A percentile compares a stretch with the other conserved stretches of the same genome.
These are phyloP conservation scores for Coranthus polyacanthus DNA, from an alignment of 2,797 vertebrate genomes.

Conservation along the genomic window DNA sequence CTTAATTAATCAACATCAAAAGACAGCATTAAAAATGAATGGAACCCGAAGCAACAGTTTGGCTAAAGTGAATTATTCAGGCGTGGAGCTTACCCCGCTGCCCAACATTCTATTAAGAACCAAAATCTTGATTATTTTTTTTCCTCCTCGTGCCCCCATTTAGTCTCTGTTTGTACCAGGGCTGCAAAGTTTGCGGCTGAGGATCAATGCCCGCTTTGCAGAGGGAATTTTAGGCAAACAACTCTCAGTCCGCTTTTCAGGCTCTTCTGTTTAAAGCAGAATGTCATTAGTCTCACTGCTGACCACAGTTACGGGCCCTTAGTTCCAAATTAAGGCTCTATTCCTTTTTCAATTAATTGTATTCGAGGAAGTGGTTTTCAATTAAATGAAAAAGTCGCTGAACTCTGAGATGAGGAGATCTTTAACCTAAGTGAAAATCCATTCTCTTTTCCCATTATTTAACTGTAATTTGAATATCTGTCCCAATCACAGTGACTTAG, in stretches of 20 bases:
- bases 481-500: constrained; percentile 51
- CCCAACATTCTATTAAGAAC: constrained; percentile 78
- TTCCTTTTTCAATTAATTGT: constrained; percentile 81
- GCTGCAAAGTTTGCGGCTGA: constrained; percentile 67
- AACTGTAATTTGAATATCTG: constrained; percentile 71
- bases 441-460: constrained; percentile 72
- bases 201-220: constrained; percentile 69
- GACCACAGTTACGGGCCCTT: constrained; percentile 81
- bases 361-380: constrained; percentile 78
- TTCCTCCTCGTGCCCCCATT: constrained; percentile 65
- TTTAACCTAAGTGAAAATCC: constrained; percentile 75
- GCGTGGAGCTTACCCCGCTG: constrained; percentile 77
- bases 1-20: constrained; percentile 90
- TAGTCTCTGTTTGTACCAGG: constrained; percentile 70
- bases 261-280: constrained; percentile 65
- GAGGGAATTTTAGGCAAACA: constrained; percentile 74
- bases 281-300: constrained; percentile 79
- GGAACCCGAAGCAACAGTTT: constrained; percentile 85
- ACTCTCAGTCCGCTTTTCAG: constrained; percentile 59
- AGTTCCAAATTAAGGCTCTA: constrained; percentile 80
- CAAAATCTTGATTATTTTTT: constrained; percentile 70
- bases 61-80: constrained; percentile 87
- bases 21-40: constrained; percentile 87
- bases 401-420: constrained; percentile 77
- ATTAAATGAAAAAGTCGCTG: constrained; percentile 78